Base-by-base conservation (phyloP, 2,797 vertebrate species). In the Acanthurus tractus region DNA sequence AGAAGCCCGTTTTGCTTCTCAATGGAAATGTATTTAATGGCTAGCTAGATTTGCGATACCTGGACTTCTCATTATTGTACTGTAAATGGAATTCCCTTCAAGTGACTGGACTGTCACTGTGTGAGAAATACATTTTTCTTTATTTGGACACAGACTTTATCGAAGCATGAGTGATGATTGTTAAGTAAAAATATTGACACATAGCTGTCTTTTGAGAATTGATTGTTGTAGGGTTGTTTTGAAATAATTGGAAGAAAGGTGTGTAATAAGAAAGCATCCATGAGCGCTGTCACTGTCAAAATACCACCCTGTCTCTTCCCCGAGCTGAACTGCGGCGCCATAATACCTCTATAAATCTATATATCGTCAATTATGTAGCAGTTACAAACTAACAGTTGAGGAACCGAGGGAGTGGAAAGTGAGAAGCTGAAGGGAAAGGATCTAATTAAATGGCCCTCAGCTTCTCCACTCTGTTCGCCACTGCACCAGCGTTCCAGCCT, bases 371-470 rank as follows among this genome's bases (percentile, higher is more conserved):
- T 87, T 81, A 81, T 86, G 57, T 44, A 81, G 63, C 65, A 61
- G 63, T 66, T 64, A 59, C 56, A 85, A 88, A 90, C 64, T 86
- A 84, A 76, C 64, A 65, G 64, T 76, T 69, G 68, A 83, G 29
- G 58, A 80, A 71, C 52, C 29, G 25, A 34, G 38, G 64, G 57
- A 65, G 61, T 6, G 22, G 52, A 64, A 64, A 74, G 77, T 52
- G 29, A 1, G 2, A 80, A 86, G 70, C 59, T 66, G 75, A 64
- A 57, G 55, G 63, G 55, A 76, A 65, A 15, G 67, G 55, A 83
- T 76, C 71, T 75, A 74, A 89, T 90, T 86, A 86, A 82, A 84
- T 40, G 70, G 52, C 73, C 76, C 42, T 8, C 11, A 12, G 84
- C 77, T 53, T 55, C 66, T 81, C 36, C 38, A 13, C 66, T 63